Evolutionary conservation across 2,888 invertebrate species (phyloP), one percentile per base, ranked within the genome.

Genomic region (Branchipolynoe longqiensis): DNA sequence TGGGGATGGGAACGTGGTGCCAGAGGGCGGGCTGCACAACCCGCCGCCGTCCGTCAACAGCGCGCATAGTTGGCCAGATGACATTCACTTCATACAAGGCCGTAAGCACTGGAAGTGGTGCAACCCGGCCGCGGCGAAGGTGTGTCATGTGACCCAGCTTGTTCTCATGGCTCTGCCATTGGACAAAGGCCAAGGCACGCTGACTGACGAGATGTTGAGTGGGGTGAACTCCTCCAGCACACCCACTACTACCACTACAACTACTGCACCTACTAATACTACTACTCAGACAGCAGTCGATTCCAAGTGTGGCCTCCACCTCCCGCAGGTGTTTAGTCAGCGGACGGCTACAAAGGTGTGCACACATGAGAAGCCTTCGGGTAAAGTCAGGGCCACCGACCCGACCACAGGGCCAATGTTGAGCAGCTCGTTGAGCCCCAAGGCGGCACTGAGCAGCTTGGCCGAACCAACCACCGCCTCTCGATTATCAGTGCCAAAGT

Each of bases 41-140:
- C 78, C 78, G 3, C 78, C 78, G 3, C 78, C 78, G 4, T 78
- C 78, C 22, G 78, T 48, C 2, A 48, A 41, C 28, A 78, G 78
- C 31, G 28, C 28, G 31, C 6, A 38, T 41, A 73, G 22, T n/a
- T 28, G 1, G 8, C 4, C 41, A 22, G 48, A 40, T 12, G 78
- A 78, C 28, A 48, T 78, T 4, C 41, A 1, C 31, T 48, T 54
- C 54, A 78, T 78, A 22, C 78, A 78, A 4, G 78, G 78, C 14
- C 78, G 54, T 2, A 48, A 78, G 78, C 18, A 41, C 28, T 28
- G 28, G 14, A 25, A 48, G 78, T 78, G 78, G 78, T 48, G 48
- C 22, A 78, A 78, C 69, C 69, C 69, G 4, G 69, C 38, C 1
- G 69, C 14, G 1, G 58, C 22, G 18, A 69, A 38, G 33, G 18